phyloP scores from a whole-genome alignment of 2,888 invertebrate species.

The Idaea aversata region DNA sequence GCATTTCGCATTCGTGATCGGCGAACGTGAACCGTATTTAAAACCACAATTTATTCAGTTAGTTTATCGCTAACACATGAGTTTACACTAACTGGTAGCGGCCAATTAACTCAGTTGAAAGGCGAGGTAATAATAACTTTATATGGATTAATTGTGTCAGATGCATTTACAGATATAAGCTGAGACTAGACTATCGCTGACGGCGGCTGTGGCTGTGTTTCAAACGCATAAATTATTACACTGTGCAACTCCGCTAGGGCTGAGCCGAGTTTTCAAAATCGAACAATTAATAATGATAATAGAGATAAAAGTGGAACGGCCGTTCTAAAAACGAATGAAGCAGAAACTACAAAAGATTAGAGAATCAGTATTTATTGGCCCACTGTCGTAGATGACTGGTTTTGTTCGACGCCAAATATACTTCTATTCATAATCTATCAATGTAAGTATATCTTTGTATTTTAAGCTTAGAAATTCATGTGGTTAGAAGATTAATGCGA shows the following conservation, averaged over 20 bases:
- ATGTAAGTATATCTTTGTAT: constrained; percentile 67
- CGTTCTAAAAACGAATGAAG: constrained; percentile 48
- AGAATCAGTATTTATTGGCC: constrained; percentile 70
- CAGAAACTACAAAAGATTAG: constrained; percentile 60
- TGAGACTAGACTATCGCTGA: constrained; percentile 51
- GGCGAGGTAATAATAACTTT: constrained; percentile 70
- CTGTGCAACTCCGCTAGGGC: constrained; percentile 48
- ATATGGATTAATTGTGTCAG: constrained; percentile 72
- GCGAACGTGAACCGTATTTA: constrained; percentile 56
- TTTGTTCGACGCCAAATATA: constrained; percentile 60
- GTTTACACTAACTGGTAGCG: constrained; percentile 66
- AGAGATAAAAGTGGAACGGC: constrained; percentile 45
- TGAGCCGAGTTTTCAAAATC: constrained; percentile 40
- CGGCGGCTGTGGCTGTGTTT: constrained; percentile 46
- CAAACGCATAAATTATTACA: constrained; percentile 56
- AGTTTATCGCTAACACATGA: constrained; percentile 64
- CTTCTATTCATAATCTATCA: constrained; percentile 75
- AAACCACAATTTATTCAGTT: constrained; percentile 64
- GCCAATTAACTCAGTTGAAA: constrained; percentile 69
- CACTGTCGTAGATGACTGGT: constrained; percentile 64
- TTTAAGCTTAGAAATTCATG: constrained; percentile 64
- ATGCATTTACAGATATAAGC: constrained; percentile 64
- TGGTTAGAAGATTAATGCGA: constrained; percentile 64
- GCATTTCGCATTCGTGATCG: constrained; percentile 55
- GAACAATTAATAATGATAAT: constrained; percentile 58